Conservation (phyloP, 2,797 vertebrate genomes). For the Tragelaphus oryx region DNA sequence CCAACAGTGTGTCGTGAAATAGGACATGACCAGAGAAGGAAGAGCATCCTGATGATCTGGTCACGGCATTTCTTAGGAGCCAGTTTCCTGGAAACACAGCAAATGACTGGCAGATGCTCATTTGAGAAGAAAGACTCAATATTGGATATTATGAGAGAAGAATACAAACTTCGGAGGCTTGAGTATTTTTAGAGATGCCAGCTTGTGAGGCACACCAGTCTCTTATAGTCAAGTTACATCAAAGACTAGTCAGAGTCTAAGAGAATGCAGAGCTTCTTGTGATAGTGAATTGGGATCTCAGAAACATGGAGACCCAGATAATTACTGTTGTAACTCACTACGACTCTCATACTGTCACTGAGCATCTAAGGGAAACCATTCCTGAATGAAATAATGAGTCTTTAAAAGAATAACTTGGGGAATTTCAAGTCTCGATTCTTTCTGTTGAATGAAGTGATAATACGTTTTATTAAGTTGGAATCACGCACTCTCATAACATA, state of each 20-base stretch:
- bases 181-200: neutral
- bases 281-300: neutral
- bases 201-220: neutral
- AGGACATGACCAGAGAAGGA: neutral
- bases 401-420: neutral
- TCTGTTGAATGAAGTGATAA: slow-evolving; percentile 14
- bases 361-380: neutral
- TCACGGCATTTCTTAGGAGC: neutral
- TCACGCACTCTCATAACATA: neutral
- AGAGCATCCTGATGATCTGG: neutral
- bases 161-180: neutral
- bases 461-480: neutral
- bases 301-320: neutral
- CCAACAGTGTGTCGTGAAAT: neutral
- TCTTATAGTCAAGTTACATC: neutral
- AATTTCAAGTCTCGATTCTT: slow-evolving; percentile 6
- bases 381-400: neutral
- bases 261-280: neutral
- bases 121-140: neutral
- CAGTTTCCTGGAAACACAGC: neutral
- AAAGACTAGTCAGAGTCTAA: neutral
- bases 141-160: neutral
- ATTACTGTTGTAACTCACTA: neutral
- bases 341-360: neutral
- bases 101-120: neutral